Conservation (phyloP, 1,140 invertebrate species). For the Hypothenemus hampei region DNA sequence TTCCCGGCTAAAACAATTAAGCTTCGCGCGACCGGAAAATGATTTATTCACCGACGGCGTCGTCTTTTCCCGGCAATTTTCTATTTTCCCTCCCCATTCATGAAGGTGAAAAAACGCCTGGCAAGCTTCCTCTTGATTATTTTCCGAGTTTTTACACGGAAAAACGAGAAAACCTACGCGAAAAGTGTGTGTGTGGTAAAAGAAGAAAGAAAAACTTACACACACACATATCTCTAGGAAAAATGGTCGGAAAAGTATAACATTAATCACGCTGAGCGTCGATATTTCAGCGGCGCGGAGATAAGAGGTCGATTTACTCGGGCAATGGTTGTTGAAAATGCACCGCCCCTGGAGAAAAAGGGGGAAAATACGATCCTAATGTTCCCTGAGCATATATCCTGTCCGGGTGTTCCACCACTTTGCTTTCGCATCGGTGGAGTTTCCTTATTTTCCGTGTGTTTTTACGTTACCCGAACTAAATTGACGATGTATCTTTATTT, state of each 20-base stretch:
- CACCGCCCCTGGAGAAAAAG: too few species aligned
- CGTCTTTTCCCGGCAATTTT: conserved; percentile 5
- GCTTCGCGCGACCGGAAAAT: too few species aligned
- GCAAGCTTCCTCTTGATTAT: conserved; percentile 13
- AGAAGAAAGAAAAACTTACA: neutral
- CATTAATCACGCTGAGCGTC: neutral
- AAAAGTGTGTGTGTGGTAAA: neutral
- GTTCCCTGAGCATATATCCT: conserved; percentile 4
- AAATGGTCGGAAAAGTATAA: neutral
- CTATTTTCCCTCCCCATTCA: neutral
- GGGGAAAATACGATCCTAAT: conserved; percentile 3
- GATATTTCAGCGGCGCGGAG: neutral
- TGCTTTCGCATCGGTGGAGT: conserved; percentile 2
- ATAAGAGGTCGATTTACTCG: conserved; percentile 16
- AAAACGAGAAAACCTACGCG: neutral
- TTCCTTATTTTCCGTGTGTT: neutral
- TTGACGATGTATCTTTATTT: conserved; percentile 20
- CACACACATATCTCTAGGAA: neutral
- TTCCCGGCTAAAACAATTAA: neutral
- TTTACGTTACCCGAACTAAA: conserved; percentile 3
- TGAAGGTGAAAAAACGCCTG: neutral
- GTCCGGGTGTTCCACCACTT: conserved; percentile 7
- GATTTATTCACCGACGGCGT: conserved; percentile 4
- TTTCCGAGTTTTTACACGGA: conserved; percentile 1
- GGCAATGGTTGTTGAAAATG: conserved; percentile 2